Evolutionary conservation across 2,888 invertebrate genomes (phyloP).

Genomic region (Sabellastarte sp.): DNA sequence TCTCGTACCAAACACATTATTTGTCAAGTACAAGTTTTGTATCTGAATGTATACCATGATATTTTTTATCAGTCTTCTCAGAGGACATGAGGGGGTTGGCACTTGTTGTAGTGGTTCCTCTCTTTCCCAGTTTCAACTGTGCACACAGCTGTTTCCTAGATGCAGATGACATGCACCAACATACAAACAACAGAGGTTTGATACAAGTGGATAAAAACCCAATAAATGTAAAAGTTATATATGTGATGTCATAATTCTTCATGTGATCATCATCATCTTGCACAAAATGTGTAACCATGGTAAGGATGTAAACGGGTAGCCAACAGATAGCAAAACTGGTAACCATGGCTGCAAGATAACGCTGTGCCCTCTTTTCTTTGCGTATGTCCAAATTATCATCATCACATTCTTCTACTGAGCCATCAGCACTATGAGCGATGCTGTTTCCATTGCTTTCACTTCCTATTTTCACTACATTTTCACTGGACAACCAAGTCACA

Average conservation of each 20-base stretch:
- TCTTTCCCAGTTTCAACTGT: too few species aligned
- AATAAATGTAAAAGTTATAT: constrained; percentile 71
- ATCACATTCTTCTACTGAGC: constrained; percentile 30
- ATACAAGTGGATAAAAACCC: constrained; percentile 71
- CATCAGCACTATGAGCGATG: background rate
- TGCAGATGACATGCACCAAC: too few species aligned
- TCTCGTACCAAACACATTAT: too few species aligned
- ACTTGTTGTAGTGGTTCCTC: too few species aligned
- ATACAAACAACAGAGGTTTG: constrained; percentile 69
- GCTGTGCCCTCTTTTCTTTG: constrained; percentile 70
- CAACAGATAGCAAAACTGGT: constrained; percentile 67
- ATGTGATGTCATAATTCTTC: constrained; percentile 70
- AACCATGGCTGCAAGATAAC: constrained; percentile 70
- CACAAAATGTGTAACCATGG: constrained; percentile 68
- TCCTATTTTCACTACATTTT: too few species aligned
- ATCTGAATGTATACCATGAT: too few species aligned
- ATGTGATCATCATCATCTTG: constrained; percentile 72
- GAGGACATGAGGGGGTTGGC: too few species aligned
- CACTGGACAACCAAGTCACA: background rate
- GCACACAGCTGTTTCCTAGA: too few species aligned
- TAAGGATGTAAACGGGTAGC: constrained; percentile 68
- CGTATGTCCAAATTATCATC: constrained; percentile 53
- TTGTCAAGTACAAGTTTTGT: too few species aligned
- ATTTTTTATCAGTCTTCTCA: too few species aligned
- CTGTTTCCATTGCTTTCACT: background rate